Evolutionary conservation across 2,797 vertebrate genomes (phyloP).

Genomic region (Crocodylus rhombifer): DNA sequence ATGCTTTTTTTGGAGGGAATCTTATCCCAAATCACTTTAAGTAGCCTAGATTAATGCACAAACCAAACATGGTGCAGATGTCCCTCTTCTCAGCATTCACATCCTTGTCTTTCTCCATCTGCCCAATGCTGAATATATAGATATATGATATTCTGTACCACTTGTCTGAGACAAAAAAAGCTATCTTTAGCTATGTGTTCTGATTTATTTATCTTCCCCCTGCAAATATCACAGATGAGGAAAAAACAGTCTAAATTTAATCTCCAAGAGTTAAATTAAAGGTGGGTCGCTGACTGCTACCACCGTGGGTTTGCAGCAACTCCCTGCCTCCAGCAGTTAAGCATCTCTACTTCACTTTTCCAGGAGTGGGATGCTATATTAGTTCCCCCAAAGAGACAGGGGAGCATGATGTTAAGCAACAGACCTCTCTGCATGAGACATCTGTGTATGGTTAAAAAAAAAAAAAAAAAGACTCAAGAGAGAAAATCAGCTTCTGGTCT

Average conservation of each 20-base stretch:
- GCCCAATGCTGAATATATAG: not conserved
- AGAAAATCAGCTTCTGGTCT: not conserved
- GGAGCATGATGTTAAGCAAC: fast-evolving
- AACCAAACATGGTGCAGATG: not conserved
- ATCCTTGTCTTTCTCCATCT: not conserved
- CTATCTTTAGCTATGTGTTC: not conserved
- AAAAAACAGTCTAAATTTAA: not conserved
- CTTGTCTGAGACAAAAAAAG: not conserved
- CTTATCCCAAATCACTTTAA: not conserved
- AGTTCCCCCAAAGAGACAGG: not conserved
- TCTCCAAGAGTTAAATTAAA: not conserved
- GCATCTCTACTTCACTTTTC: not conserved
- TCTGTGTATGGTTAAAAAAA: not conserved
- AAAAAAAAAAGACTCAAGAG: not conserved
- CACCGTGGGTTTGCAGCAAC: not conserved
- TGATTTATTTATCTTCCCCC: not conserved
- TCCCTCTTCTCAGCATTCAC: not conserved
- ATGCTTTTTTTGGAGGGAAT: not conserved
- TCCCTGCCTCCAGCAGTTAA: not conserved
- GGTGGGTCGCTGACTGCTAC: not conserved
- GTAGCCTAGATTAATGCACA: not conserved
- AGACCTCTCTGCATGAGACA: not conserved
- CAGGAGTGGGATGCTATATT: not conserved
- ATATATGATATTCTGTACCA: not conserved
- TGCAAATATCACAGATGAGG: not conserved